Evolutionary conservation across 37 sponge, comb jelly and placozoan species (phyloP).

Genomic region (Chondrosia reniformis): DNA sequence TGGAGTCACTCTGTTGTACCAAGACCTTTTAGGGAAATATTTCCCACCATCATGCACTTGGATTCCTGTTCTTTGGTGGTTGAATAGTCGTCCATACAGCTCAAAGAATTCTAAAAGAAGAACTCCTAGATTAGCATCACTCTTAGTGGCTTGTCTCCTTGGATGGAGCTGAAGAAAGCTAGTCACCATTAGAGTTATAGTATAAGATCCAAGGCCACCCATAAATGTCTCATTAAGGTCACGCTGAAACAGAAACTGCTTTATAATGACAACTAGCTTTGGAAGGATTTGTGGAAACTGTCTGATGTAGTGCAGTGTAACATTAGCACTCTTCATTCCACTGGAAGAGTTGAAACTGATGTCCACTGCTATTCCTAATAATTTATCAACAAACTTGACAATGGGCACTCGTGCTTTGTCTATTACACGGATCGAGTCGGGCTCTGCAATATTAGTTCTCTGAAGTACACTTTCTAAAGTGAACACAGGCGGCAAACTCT

Average conservation of each 20-base stretch:
- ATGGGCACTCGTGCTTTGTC: slow-evolving; percentile 94
- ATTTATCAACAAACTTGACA: slow-evolving; percentile 81
- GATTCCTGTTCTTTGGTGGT: slow-evolving; percentile 86
- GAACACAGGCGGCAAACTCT: slow-evolving; percentile 45
- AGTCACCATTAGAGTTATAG: slow-evolving; percentile 82
- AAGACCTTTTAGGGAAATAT: slow-evolving; percentile 70
- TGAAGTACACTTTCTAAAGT: slow-evolving; percentile 64
- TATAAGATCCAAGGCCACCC: slow-evolving; percentile 95
- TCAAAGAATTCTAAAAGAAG: slow-evolving; percentile 97
- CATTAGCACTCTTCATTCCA: slow-evolving; percentile 57
- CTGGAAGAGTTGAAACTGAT: slow-evolving; percentile 85
- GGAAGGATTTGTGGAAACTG: slow-evolving; percentile 75
- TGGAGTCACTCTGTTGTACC: neutral
- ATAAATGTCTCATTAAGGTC: slow-evolving; percentile 89
- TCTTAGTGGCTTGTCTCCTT: slow-evolving; percentile 46
- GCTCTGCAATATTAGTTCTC: slow-evolving; percentile 59
- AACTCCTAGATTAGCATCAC: slow-evolving; percentile 89
- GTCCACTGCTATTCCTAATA: slow-evolving; percentile 81
- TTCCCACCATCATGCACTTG: slow-evolving; percentile 70
- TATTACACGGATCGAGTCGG: slow-evolving; percentile 61
- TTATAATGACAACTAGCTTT: slow-evolving; percentile 80
- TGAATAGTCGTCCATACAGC: slow-evolving; percentile 89
- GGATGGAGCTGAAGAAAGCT: slow-evolving; percentile 89
- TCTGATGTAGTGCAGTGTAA: slow-evolving; percentile 60
- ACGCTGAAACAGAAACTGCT: slow-evolving; percentile 92